Conservation (phyloP, 2,113 vertebrate genomes). For the Megaceryle maxima region DNA sequence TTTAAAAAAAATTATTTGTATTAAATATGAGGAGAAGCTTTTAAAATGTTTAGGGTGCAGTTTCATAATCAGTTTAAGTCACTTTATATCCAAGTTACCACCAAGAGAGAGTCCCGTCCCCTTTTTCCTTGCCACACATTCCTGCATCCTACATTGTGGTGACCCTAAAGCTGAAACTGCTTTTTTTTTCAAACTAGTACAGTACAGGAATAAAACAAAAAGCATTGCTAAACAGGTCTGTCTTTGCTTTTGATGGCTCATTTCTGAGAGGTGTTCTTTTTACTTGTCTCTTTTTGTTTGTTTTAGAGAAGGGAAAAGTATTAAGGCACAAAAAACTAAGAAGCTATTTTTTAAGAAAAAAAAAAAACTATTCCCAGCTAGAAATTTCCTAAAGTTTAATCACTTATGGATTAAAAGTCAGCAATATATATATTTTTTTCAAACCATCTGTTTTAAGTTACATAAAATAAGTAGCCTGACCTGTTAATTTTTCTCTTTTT, state of each 20-base stretch:
- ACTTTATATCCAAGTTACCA: background rate
- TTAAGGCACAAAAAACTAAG: background rate
- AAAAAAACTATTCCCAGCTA: background rate
- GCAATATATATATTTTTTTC: background rate
- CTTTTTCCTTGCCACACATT: background rate
- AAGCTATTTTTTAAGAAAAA: background rate
- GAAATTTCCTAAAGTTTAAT: background rate
- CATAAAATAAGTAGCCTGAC: background rate
- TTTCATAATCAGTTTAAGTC: background rate
- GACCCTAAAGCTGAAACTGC: background rate
- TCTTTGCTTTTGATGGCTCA: background rate
- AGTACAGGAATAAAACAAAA: background rate
- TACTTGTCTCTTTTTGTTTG: background rate
- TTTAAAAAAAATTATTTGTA: background rate
- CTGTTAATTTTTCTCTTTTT: background rate
- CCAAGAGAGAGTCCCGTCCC: background rate
- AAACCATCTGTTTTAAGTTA: background rate
- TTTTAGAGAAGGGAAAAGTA: background rate
- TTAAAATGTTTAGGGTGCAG: background rate
- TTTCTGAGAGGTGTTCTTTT: background rate
- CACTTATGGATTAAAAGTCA: background rate
- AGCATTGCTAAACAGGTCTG: background rate
- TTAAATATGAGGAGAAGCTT: background rate
- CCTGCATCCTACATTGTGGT: background rate
- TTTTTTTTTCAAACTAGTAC: background rate